These are phyloP conservation scores for Anomalospiza imberbis DNA, from an alignment of 2,797 vertebrate species.

Conservation along the genomic window DNA sequence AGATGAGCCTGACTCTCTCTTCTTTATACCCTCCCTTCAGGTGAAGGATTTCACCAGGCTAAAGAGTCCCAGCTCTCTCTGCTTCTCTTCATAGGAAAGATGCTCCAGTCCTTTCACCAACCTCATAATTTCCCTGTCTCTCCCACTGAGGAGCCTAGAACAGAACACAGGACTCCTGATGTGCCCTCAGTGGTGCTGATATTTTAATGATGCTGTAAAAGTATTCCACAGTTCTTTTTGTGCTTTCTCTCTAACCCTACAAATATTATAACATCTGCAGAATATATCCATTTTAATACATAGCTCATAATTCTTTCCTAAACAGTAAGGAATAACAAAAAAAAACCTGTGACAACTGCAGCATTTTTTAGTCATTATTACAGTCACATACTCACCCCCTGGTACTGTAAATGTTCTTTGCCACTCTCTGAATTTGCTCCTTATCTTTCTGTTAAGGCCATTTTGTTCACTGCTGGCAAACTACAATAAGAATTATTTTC, in stretches of 20 bases:
- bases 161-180: fast-evolving
- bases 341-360: fast-evolving
- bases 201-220: neutral
- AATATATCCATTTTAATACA: neutral
- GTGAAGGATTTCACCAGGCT: neutral
- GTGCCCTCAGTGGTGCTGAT: neutral
- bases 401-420: neutral
- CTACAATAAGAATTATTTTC: neutral
- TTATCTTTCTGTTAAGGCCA: neutral
- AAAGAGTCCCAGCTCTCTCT: neutral
- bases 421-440: neutral
- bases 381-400: fast-evolving
- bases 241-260: neutral
- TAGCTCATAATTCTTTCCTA: neutral
- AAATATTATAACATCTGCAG: neutral
- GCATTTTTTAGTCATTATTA: neutral
- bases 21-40: neutral
- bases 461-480: neutral
- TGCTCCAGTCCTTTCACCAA: neutral
- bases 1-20: neutral
- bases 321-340: neutral
- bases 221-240: neutral
- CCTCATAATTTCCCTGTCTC: neutral
- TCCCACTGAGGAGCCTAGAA: neutral
- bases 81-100: neutral